Conservation (phyloP, 2,888 invertebrate species). For the Artemia sinica region DNA sequence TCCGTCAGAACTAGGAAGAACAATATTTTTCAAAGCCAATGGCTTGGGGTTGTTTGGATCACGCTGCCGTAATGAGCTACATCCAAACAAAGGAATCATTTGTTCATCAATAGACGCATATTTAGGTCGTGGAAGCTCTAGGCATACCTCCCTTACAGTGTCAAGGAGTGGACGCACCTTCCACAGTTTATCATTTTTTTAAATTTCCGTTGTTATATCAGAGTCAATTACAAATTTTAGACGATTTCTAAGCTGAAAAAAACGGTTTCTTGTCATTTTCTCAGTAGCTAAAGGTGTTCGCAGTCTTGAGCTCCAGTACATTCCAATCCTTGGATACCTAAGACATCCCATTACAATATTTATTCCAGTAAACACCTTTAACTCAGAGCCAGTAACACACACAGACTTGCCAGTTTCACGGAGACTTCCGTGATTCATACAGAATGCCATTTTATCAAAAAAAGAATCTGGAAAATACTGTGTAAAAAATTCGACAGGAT, state of each 20-base stretch:
- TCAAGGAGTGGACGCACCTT: constrained; percentile 19
- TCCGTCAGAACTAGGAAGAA: constrained; percentile 18
- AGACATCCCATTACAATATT: constrained; percentile 10
- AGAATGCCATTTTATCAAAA: neutral
- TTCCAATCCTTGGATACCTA: neutral
- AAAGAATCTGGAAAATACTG: constrained; percentile 5
- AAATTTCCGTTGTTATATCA: neutral
- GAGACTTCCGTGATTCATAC: neutral
- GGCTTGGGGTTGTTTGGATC: constrained; percentile 21
- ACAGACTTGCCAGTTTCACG: neutral
- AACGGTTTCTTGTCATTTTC: neutral
- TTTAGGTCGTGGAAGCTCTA: constrained; percentile 14
- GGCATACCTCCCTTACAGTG: constrained; percentile 15
- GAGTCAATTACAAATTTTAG: neutral
- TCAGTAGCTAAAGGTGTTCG: neutral
- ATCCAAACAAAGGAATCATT: constrained; percentile 21
- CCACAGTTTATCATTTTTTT: constrained; percentile 17
- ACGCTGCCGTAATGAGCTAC: constrained; percentile 14
- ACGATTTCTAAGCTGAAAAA: neutral
- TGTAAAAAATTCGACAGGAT: neutral
- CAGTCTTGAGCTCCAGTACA: neutral
- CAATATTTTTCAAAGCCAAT: constrained; percentile 18
- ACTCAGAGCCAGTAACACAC: neutral
- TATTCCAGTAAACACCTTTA: constrained; percentile 1
- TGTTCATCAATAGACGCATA: constrained; percentile 20